Percentiles rank a stretch among this genome's conserved stretches.
Evolutionary conservation across 2,797 vertebrate species (phyloP).

Genomic region (Lutjanus campechanus): DNA sequence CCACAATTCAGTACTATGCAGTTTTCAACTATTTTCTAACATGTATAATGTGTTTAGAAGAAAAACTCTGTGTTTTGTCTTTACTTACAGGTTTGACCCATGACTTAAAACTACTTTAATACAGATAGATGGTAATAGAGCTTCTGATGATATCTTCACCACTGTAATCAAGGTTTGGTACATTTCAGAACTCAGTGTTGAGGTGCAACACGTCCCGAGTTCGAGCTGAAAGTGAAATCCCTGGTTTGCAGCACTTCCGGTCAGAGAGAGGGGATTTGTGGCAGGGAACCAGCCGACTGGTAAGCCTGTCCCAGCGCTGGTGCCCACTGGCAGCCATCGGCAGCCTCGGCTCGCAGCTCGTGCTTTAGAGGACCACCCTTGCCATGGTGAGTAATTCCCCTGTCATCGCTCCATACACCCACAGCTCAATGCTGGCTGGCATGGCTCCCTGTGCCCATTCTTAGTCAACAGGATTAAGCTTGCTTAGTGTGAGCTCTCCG

Average conservation of each 20-base stretch:
- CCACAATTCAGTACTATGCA: too few relatives aligned
- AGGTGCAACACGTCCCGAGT: slow-evolving; percentile 32
- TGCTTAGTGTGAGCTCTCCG: slow-evolving; percentile 85
- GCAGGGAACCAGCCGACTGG: slow-evolving; percentile 54
- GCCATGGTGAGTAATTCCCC: slow-evolving; percentile 83
- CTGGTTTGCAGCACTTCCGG: slow-evolving; percentile 44
- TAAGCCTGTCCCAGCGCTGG: slow-evolving; percentile 58
- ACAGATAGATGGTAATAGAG: neutral
- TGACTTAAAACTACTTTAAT: too few relatives aligned
- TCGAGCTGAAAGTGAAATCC: slow-evolving; percentile 36
- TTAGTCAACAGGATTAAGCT: slow-evolving; percentile 89
- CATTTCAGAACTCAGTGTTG: slow-evolving; percentile 30
- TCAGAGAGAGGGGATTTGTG: slow-evolving; percentile 64
- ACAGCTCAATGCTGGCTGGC: slow-evolving; percentile 82
- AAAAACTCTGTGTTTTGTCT: too few relatives aligned
- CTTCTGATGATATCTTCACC: neutral
- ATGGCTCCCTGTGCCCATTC: slow-evolving; percentile 85
- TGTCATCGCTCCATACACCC: slow-evolving; percentile 73
- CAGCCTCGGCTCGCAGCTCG: slow-evolving; percentile 49
- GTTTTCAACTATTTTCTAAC: too few relatives aligned
- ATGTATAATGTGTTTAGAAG: too few relatives aligned
- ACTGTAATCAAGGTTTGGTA: slow-evolving; percentile 13
- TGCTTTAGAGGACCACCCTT: slow-evolving; percentile 80
- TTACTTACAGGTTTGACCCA: too few relatives aligned
- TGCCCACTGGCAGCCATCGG: slow-evolving; percentile 75